Evolutionary conservation across 2,888 invertebrate genomes (phyloP).

Genomic region (Leucophenga montana): DNA sequence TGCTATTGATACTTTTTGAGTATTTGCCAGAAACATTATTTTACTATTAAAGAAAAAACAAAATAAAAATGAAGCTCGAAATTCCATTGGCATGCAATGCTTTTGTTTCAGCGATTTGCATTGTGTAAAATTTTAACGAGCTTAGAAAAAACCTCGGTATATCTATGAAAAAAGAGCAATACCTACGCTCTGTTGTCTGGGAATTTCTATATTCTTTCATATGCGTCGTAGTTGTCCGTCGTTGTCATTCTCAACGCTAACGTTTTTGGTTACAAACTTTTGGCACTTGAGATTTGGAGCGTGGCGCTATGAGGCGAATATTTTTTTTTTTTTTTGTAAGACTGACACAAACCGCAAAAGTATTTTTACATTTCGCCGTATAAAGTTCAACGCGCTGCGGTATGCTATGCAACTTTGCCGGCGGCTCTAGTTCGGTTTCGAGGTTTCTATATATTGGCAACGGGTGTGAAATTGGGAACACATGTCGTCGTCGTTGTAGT

Average conservation of each 20-base stretch:
- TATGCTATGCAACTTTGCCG: background rate
- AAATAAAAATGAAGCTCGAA: background rate
- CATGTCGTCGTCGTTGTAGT: no score
- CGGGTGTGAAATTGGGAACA: no score
- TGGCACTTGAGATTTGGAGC: conserved; percentile 17
- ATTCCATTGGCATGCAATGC: conserved; percentile 7
- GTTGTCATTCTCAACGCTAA: background rate
- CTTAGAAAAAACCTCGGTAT: no score
- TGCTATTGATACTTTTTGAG: conserved; percentile 32
- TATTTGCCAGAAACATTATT: conserved; percentile 41
- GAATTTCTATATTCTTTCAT: conserved; percentile 6
- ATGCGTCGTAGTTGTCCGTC: background rate
- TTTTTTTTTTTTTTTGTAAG: no score
- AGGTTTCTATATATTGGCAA: background rate
- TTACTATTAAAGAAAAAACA: conserved; percentile 28
- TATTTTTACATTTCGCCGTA: conserved; percentile 5
- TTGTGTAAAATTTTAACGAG: background rate
- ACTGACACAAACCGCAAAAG: conserved; percentile 10
- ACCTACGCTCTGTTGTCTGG: background rate
- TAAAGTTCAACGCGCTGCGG: conserved; percentile 7
- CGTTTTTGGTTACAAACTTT: conserved; percentile 15
- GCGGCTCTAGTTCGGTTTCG: conserved; percentile 7
- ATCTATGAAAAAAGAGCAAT: no score
- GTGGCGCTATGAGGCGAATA: background rate
- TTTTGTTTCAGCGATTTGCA: conserved; percentile 7